Evolutionary conservation across 2,113 vertebrate species (phyloP).

Genomic region (Grammomys dolichurus): DNA sequence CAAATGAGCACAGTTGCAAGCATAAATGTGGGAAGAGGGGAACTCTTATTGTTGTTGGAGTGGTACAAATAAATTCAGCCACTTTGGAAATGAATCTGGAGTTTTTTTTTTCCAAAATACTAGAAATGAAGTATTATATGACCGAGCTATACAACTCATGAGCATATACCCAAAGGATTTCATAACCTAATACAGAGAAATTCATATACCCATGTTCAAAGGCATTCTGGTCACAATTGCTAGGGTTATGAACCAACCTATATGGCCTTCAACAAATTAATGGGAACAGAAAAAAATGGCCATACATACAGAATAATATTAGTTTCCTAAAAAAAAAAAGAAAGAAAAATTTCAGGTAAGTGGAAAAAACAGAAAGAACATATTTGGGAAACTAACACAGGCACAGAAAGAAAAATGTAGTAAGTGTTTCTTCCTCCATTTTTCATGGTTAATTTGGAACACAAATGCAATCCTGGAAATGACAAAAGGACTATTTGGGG

Average conservation of each 20-base stretch:
- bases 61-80: neutral
- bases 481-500: neutral
- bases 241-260: neutral
- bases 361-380: neutral
- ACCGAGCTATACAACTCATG: neutral
- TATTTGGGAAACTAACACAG: neutral
- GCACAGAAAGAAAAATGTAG: neutral
- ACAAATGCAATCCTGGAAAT: neutral
- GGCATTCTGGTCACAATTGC: neutral
- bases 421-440: neutral
- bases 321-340: neutral
- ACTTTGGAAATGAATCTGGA: neutral
- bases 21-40: neutral
- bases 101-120: too few relatives aligned
- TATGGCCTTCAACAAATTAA: neutral
- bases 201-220: neutral
- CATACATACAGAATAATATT: neutral
- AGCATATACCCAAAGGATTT: neutral
- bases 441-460: neutral
- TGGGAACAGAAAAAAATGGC: neutral
- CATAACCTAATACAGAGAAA: neutral
- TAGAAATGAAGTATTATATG: neutral
- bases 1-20: neutral
- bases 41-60: neutral
- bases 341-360: neutral